Evolutionary conservation across 2,113 vertebrate genomes (phyloP).

Genomic region (Hucho hucho): DNA sequence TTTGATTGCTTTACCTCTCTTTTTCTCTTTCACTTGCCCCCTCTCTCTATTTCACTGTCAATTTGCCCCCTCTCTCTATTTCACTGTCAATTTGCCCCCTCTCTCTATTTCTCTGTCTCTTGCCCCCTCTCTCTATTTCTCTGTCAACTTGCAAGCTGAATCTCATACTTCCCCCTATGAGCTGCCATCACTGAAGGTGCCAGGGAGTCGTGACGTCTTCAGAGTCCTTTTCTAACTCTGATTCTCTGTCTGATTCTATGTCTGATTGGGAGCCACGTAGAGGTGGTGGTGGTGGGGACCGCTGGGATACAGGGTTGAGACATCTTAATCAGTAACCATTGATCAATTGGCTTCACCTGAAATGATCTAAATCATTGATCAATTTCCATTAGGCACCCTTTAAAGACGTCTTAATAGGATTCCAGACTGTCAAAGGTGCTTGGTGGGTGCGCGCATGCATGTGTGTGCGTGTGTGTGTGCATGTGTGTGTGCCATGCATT

Average conservation of each 20-base stretch:
- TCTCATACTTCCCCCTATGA: background rate
- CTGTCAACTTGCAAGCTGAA: background rate
- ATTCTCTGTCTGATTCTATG: background rate
- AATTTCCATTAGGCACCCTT: slow-evolving; percentile 67
- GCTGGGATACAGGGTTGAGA: background rate
- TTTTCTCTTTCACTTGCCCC: background rate
- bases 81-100: too few species aligned
- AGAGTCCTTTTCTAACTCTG: background rate
- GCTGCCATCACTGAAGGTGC: background rate
- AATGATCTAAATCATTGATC: slow-evolving; percentile 71
- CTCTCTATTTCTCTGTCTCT: too few species aligned
- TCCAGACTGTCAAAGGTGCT: slow-evolving; percentile 25
- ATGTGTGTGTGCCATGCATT: too few species aligned
- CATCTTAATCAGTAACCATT: slow-evolving; percentile 62
- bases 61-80: too few species aligned
- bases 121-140: background rate
- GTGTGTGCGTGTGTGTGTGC: background rate
- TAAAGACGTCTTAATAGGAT: slow-evolving; percentile 66
- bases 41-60: too few species aligned
- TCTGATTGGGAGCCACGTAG: background rate
- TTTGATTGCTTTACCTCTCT: background rate
- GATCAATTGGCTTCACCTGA: slow-evolving; percentile 67
- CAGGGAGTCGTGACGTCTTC: too few species aligned
- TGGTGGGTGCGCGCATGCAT: background rate
- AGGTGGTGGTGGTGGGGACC: slow-evolving; percentile 2